Evolutionary conservation across 2,113 vertebrate genomes (phyloP), one percentile per base, ranked within the genome.

Genomic region (Mus pahari): DNA sequence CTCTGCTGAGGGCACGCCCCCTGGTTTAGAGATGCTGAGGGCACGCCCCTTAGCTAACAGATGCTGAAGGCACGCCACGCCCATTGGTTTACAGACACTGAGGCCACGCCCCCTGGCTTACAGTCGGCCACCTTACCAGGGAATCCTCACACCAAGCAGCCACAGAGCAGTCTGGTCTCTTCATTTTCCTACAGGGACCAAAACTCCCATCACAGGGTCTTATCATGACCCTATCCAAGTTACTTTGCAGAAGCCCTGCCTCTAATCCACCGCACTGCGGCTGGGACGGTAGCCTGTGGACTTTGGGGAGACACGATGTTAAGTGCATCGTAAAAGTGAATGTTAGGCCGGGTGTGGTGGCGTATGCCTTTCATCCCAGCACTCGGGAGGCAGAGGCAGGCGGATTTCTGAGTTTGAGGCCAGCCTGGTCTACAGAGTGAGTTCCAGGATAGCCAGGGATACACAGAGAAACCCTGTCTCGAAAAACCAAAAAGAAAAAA

Each of bases 281-380:
- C 53, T 75, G 64, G 16, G 22, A 17, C 60, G 20, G 74, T 71
- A 28, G 9, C 26, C 20, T 10, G 19, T 36, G 20, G 4, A 26
- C 22, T 42, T 31, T n/a, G 17, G 36, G 26, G 70, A 84, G 39
- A 39, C 33, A 42, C 7, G 39, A 13, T 3, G 75, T 86, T 86
- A 24, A 36, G 2, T 5, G 3, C 31, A 20, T 6, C 3, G 4
- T 11, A 31, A 31, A 19, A 16, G 16, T n/a, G 58, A 24, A 3
- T 33, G 60, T 20, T 16, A 75, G n/a, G n/a, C n/a, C n/a, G n/a
- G n/a, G n/a, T n/a, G n/a, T n/a, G n/a, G n/a, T n/a, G n/a, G n/a
- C n/a, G n/a, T n/a, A n/a, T n/a, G n/a, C n/a, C n/a, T n/a, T n/a
- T n/a, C n/a, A n/a, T n/a, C n/a, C n/a, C n/a, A n/a, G n/a, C n/a